phyloP scores from a whole-genome alignment of 2,888 invertebrate species.

The Cantharis lateralis region DNA sequence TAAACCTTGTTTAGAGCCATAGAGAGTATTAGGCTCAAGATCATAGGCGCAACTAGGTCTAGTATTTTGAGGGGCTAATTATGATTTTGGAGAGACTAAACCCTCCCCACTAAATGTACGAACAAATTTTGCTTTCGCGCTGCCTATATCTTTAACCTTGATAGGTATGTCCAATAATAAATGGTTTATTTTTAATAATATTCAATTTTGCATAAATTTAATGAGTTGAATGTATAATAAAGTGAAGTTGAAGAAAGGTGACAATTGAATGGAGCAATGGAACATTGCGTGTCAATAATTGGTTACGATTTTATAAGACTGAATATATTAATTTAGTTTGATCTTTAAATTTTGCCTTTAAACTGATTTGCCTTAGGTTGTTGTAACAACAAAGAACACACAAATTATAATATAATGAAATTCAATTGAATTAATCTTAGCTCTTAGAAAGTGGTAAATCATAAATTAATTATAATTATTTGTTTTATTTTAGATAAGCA shows the following conservation, averaged over 20 bases:
- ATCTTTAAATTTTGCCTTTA: not conserved
- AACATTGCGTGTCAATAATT: not conserved
- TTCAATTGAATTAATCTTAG: slow-evolving; percentile 14
- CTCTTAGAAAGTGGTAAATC: slow-evolving; percentile 16
- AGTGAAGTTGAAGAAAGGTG: not conserved
- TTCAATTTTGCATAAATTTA: not conserved
- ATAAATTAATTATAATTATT: slow-evolving; percentile 15
- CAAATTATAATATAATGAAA: slow-evolving; percentile 2
- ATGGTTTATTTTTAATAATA: not conserved
- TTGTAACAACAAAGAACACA: not conserved
- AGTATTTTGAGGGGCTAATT: too few species aligned
- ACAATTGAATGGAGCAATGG: not conserved
- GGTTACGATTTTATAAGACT: not conserved
- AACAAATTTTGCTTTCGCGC: too few species aligned
- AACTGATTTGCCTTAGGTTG: slow-evolving; percentile 5
- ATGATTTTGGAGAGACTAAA: too few species aligned
- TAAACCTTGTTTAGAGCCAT: too few species aligned
- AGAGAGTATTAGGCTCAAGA: too few species aligned
- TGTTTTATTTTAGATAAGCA: not conserved
- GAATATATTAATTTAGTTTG: not conserved
- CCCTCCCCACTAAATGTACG: too few species aligned
- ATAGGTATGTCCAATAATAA: not conserved
- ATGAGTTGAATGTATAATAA: not conserved
- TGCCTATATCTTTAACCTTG: not conserved
- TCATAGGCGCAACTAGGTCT: too few species aligned